A percentile compares a stretch with the other conserved stretches of the same genome.
Conservation (phyloP, 2,797 vertebrate species). For the Sphenodon punctatus region DNA sequence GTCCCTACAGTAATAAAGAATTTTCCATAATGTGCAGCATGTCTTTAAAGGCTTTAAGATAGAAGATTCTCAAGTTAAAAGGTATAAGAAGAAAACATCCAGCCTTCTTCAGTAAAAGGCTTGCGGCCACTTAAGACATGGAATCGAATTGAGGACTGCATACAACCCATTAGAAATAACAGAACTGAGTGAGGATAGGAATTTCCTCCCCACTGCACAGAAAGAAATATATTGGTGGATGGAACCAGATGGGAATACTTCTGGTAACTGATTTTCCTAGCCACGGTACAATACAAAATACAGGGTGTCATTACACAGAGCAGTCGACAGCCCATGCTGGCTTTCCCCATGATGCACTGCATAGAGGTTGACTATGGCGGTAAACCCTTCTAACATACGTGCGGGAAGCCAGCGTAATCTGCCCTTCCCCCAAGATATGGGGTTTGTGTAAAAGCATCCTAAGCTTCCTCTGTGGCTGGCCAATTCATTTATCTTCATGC, state of each 20-base stretch:
- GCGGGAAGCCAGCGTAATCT: too few relatives aligned
- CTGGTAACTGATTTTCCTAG: background rate
- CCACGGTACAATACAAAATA: background rate
- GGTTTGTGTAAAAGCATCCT: too few relatives aligned
- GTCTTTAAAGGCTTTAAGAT: background rate
- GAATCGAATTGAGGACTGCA: background rate
- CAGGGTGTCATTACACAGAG: background rate
- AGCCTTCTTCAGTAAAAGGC: background rate
- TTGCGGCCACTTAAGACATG: too few relatives aligned
- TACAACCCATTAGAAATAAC: background rate
- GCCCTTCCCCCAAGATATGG: too few relatives aligned
- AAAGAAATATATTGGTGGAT: background rate
- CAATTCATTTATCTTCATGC: too few relatives aligned
- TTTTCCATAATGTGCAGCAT: background rate
- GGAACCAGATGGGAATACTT: background rate
- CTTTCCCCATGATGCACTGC: too few relatives aligned
- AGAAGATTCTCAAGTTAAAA: background rate
- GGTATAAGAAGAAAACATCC: background rate
- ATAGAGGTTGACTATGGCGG: too few relatives aligned
- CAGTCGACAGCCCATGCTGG: too few relatives aligned
- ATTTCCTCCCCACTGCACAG: background rate
- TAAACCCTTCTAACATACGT: too few relatives aligned
- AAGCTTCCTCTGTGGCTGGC: too few relatives aligned
- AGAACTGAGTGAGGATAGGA: background rate
- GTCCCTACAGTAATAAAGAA: background rate